Evolutionary conservation across 2,888 invertebrate species (phyloP), one percentile per base, ranked within the genome.

Genomic region (Polyploca ridens): DNA sequence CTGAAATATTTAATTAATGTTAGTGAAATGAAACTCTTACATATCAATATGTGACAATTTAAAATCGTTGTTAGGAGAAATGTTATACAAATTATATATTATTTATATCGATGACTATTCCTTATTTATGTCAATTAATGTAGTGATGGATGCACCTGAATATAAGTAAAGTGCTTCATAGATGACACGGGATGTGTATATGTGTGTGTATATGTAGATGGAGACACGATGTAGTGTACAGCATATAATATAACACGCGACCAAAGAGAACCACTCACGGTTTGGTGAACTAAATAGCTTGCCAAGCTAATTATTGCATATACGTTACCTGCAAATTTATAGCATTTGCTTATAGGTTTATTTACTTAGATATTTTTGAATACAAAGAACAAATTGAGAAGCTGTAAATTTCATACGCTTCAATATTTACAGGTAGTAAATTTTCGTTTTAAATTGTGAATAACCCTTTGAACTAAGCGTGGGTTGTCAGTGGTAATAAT

Each of bases 41-140:
- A 93, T 93, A 92, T 93, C 93, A 91, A 82, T 80, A 82, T 87
- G 88, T 89, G 87, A 88, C 72, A 60, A 41, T 81, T 78, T 85
- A 77, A 82, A 77, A 82, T 83, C 73, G 75, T 82, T 79, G 83
- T 86, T 87, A 88, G 88, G 84, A 75, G 73, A 79, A 74, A 77
- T 79, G 74, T 79, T 74, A 69, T 73, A 73, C 41, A 61, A 41
- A 19, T 66, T 71, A 72, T 85, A 86, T 87, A 74, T 79, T 79
- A 79, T 85, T 86, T 87, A 84, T 82, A 87, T 86, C 74, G 81
- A 87, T 79, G 78, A 88, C 79, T 89, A 93, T 91, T 93, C 93
- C 93, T 94, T 93, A 92, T 93, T 93, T 94, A 89, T 85, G 93
- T 93, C 93, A 94, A 94, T 93, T 93, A 93, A 86, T 72, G 88